A percentile compares a stretch with the other conserved stretches of the same genome.
These are phyloP conservation scores for Pseudachorutes palmiensis DNA, from an alignment of 1,140 invertebrate genomes.

Conservation along the genomic window DNA sequence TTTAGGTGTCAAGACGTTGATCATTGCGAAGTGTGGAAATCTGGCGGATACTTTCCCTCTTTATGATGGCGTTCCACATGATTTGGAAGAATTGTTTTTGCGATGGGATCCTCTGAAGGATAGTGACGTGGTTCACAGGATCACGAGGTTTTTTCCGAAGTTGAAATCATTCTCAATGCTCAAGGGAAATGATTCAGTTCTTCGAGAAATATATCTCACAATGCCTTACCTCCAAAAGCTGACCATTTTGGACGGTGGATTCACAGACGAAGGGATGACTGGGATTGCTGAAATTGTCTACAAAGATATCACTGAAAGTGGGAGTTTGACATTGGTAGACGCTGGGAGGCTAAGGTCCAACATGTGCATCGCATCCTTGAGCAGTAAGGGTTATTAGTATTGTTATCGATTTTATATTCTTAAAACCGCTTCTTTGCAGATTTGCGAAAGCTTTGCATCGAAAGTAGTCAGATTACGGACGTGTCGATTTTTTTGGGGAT, in stretches of 20 bases:
- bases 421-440: no score
- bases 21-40: not conserved
- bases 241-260: not conserved
- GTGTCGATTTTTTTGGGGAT: not conserved
- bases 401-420: no score
- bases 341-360: not conserved
- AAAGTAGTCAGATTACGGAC: not conserved
- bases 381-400: not conserved
- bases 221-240: not conserved
- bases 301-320: not conserved
- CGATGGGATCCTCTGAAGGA: not conserved
- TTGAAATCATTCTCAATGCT: not conserved
- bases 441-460: not conserved
- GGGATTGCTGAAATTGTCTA: not conserved
- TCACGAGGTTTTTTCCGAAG: not conserved
- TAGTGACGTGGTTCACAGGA: not conserved
- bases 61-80: not conserved
- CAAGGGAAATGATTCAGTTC: not conserved
- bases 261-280: not conserved
- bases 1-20: not conserved
- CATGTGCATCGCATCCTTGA: not conserved
- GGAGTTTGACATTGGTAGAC: not conserved
- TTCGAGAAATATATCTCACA: not conserved
- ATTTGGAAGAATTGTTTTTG: not conserved
- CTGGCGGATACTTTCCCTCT: not conserved